A percentile compares a stretch with the other conserved stretches of the same genome.
These are phyloP conservation scores for Cantharis nigra DNA, from an alignment of 2,888 invertebrate genomes.

Conservation along the genomic window DNA sequence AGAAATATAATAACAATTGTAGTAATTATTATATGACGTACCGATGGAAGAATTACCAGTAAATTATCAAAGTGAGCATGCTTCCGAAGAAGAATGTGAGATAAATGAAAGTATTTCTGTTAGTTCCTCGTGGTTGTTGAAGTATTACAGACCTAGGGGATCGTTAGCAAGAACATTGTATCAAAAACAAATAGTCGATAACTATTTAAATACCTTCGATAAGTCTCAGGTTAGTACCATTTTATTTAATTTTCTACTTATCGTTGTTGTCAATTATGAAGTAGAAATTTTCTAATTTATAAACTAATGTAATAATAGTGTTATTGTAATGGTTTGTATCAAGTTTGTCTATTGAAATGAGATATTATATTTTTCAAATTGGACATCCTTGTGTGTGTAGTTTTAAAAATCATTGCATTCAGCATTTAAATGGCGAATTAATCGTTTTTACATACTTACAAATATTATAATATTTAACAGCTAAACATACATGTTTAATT, in stretches of 20 bases:
- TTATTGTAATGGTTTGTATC: not conserved
- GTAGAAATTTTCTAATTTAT: not conserved
- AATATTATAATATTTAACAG: too few species aligned
- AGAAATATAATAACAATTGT: not conserved
- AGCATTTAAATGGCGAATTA: too few species aligned
- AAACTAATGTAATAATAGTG: not conserved
- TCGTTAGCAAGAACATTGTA: slow-evolving; percentile 73
- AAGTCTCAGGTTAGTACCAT: slow-evolving; percentile 67
- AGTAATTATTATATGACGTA: not conserved
- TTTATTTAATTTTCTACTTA: not conserved
- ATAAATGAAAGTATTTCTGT: not conserved
- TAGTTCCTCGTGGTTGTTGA: slow-evolving; percentile 21
- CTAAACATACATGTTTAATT: too few species aligned
- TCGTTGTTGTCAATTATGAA: not conserved
- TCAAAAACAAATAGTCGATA: slow-evolving; percentile 73
- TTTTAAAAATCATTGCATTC: too few species aligned
- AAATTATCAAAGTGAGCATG: not conserved
- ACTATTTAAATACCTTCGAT: slow-evolving; percentile 68
- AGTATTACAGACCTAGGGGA: slow-evolving; percentile 68
- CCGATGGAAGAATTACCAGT: not conserved
- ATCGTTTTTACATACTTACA: too few species aligned
- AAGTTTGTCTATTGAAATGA: not conserved
- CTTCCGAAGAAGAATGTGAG: not conserved
- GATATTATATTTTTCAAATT: not conserved
- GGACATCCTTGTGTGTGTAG: not conserved